Conservation (phyloP, 2,113 vertebrate species). For the Oryzias melastigma region DNA sequence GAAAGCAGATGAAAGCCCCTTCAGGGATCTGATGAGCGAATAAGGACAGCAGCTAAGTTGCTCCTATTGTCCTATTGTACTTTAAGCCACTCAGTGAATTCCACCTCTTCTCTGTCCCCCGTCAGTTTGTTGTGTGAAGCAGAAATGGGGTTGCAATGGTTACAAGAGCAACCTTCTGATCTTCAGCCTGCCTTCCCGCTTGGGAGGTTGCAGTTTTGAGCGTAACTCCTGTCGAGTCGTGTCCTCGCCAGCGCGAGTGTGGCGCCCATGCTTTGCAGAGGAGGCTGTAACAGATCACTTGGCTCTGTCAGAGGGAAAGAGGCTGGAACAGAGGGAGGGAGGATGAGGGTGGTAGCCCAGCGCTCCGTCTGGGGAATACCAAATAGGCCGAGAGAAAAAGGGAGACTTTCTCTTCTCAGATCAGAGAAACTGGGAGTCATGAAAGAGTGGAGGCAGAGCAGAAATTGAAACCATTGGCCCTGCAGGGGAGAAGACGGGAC, state of each 20-base stretch:
- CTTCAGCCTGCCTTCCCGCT: slow-evolving; percentile 8
- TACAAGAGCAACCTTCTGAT: slow-evolving; percentile 12
- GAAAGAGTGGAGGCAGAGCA: slow-evolving; percentile 22
- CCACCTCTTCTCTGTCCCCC: neutral
- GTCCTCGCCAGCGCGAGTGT: slow-evolving; percentile 12
- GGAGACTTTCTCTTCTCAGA: slow-evolving; percentile 42
- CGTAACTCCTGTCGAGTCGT: slow-evolving; percentile 4
- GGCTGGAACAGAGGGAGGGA: slow-evolving; percentile 17
- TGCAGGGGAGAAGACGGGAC: slow-evolving; percentile 37
- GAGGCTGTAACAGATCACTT: slow-evolving; percentile 45
- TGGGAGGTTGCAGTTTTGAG: slow-evolving; percentile 21
- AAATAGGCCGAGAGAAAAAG: slow-evolving; percentile 44
- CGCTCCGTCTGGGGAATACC: slow-evolving; percentile 48
- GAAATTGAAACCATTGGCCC: slow-evolving; percentile 27
- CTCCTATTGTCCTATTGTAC: neutral
- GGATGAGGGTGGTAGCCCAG: slow-evolving; percentile 21
- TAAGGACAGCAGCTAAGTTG: neutral
- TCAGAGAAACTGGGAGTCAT: slow-evolving; percentile 31
- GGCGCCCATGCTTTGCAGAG: slow-evolving; percentile 29
- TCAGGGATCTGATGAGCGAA: neutral
- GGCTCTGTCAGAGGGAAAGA: slow-evolving; percentile 37
- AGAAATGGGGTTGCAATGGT: slow-evolving; percentile 13
- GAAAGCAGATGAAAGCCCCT: neutral
- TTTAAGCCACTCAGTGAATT: neutral
- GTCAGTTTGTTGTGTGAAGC: neutral